Evolutionary conservation across 2,888 invertebrate species (phyloP).

Genomic region (Pandemis heparana): DNA sequence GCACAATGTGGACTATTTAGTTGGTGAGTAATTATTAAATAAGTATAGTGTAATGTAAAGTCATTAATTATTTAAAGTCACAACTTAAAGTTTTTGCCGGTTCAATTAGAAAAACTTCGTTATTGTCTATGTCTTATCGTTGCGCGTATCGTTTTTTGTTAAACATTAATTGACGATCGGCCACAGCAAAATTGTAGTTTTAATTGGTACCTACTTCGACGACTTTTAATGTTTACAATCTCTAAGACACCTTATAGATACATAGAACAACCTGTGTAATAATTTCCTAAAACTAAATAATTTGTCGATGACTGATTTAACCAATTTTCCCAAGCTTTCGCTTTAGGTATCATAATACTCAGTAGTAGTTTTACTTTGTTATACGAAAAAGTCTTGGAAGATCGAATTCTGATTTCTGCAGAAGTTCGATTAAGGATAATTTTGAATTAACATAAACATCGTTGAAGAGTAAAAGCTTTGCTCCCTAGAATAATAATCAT

Average conservation of each 20-base stretch:
- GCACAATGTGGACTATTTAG: slow-evolving; percentile 88
- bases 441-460: slow-evolving; percentile 7
- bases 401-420: not conserved
- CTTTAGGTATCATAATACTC: not conserved
- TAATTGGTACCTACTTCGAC: no score
- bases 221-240: no score
- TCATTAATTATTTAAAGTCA: not conserved
- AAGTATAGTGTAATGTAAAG: not conserved
- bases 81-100: not conserved
- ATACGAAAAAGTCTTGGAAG: not conserved
- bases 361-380: not conserved
- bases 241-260: no score
- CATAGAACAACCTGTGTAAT: no score
- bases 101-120: not conserved
- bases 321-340: not conserved
- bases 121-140: not conserved
- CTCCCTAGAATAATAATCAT: slow-evolving; percentile 2
- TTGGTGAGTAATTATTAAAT: slow-evolving; percentile 69
- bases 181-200: no score
- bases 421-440: slow-evolving; percentile 19
- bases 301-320: no score
- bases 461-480: slow-evolving; percentile 18
- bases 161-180: no score
- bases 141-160: not conserved
- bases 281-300: no score